Percentiles rank a stretch among this genome's conserved stretches.
Conservation (phyloP, 1,140 invertebrate genomes). For the Melanaphis sacchari region DNA sequence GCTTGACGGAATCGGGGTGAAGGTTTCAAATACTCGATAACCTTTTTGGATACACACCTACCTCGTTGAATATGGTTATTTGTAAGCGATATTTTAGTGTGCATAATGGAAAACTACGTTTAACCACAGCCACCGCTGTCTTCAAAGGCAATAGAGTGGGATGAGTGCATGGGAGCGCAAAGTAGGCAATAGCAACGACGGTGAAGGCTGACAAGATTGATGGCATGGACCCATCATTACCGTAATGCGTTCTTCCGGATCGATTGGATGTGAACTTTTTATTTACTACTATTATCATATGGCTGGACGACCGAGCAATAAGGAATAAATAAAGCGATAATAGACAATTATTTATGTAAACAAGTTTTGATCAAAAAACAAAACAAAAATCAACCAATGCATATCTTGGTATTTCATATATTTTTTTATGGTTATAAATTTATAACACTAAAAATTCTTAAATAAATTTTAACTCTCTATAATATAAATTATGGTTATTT, state of each 20-base stretch:
- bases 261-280: slow-evolving; percentile 41
- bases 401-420: not conserved
- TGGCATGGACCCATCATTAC: slow-evolving; percentile 32
- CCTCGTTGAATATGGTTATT: slow-evolving; percentile 31
- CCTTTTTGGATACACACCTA: slow-evolving; percentile 6
- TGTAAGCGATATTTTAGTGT: not conserved
- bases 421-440: not conserved
- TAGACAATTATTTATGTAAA: not conserved
- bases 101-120: slow-evolving; percentile 13
- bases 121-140: not conserved
- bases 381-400: not conserved
- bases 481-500: not conserved
- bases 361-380: not conserved
- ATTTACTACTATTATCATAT: slow-evolving; percentile 16
- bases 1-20: not conserved
- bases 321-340: not conserved
- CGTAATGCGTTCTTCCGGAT: slow-evolving; percentile 49
- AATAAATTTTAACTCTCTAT: not conserved
- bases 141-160: not conserved
- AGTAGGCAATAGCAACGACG: slow-evolving; percentile 1
- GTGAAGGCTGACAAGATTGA: slow-evolving; percentile 40
- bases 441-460: not conserved
- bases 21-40: slow-evolving; percentile 34
- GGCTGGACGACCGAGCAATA: not conserved
- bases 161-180: not conserved